These are phyloP conservation scores for Arge pagana DNA, from an alignment of 2,888 invertebrate genomes.

Conservation along the genomic window DNA sequence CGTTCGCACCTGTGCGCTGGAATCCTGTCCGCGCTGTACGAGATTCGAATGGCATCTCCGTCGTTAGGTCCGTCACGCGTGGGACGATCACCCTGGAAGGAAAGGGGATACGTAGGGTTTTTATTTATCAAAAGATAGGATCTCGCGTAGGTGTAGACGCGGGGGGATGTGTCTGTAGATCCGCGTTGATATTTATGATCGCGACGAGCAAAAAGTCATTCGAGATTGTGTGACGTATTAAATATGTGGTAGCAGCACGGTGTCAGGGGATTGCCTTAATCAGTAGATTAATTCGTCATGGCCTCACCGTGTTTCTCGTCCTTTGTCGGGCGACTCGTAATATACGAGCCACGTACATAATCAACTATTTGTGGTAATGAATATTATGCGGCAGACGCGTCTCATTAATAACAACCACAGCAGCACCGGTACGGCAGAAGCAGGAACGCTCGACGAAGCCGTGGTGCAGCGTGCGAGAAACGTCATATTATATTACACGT, in stretches of 20 bases:
- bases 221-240: conserved; percentile 54
- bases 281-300: conserved; percentile 58
- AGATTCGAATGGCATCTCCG: too few relatives aligned
- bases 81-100: too few relatives aligned
- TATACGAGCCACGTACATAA: conserved; percentile 54
- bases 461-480: conserved; percentile 18
- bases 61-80: neutral
- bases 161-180: neutral
- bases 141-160: neutral
- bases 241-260: conserved; percentile 54
- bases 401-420: conserved; percentile 52
- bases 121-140: neutral
- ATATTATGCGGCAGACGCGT: conserved; percentile 52
- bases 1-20: too few relatives aligned
- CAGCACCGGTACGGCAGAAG: too few relatives aligned
- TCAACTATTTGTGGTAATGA: conserved; percentile 57
- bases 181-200: too few relatives aligned
- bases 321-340: conserved; percentile 55
- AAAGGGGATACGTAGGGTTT: too few relatives aligned
- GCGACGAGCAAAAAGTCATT: conserved; percentile 35
- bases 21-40: too few relatives aligned
- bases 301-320: conserved; percentile 50
- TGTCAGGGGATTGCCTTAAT: conserved; percentile 57
- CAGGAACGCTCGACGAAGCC: too few relatives aligned
- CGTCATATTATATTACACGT: conserved; percentile 19